Percentiles rank a stretch among this genome's conserved stretches.
These are phyloP conservation scores for Lutjanus erythropterus DNA, from an alignment of 2,113 vertebrate species.

Conservation along the genomic window DNA sequence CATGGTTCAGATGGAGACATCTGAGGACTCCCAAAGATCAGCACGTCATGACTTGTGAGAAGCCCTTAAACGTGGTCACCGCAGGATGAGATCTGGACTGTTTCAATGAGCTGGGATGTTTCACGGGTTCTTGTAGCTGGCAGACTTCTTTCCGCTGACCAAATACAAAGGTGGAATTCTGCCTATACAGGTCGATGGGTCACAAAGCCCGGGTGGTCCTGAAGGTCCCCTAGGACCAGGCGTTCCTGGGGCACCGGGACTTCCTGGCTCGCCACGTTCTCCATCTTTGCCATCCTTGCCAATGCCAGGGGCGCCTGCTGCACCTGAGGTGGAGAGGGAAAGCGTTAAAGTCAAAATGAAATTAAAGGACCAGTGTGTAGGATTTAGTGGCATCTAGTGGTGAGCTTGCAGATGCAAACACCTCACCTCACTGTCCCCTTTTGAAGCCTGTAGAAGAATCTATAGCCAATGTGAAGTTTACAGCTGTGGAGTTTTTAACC, in stretches of 20 bases:
- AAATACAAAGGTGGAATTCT: slow-evolving; percentile 82
- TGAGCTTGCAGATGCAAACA: too few relatives aligned
- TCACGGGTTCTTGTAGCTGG: slow-evolving; percentile 80
- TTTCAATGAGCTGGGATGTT: slow-evolving; percentile 44
- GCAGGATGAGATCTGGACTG: slow-evolving; percentile 62
- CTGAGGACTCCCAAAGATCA: slow-evolving; percentile 59
- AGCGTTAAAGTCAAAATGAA: too few relatives aligned
- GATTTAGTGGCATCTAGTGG: too few relatives aligned
- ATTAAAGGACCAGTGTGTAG: too few relatives aligned
- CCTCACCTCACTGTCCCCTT: too few relatives aligned
- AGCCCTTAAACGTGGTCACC: slow-evolving; percentile 34
- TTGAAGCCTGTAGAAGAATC: too few relatives aligned
- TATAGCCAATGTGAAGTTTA: too few relatives aligned
- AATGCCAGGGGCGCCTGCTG: slow-evolving; percentile 78
- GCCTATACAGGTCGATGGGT: slow-evolving; percentile 84
- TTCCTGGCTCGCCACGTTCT: slow-evolving; percentile 78
- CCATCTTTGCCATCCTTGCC: slow-evolving; percentile 84
- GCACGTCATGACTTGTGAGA: slow-evolving; percentile 23
- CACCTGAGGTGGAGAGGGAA: slow-evolving; percentile 65
- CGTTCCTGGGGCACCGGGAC: slow-evolving; percentile 77
- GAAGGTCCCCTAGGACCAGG: slow-evolving; percentile 78
- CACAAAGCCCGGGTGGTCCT: slow-evolving; percentile 85
- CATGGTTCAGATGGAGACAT: slow-evolving; percentile 44
- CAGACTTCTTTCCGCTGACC: slow-evolving; percentile 83
- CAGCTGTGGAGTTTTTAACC: too few relatives aligned